These are phyloP conservation scores for Xenops minutus DNA, from an alignment of 2,797 vertebrate genomes.

Conservation along the genomic window DNA sequence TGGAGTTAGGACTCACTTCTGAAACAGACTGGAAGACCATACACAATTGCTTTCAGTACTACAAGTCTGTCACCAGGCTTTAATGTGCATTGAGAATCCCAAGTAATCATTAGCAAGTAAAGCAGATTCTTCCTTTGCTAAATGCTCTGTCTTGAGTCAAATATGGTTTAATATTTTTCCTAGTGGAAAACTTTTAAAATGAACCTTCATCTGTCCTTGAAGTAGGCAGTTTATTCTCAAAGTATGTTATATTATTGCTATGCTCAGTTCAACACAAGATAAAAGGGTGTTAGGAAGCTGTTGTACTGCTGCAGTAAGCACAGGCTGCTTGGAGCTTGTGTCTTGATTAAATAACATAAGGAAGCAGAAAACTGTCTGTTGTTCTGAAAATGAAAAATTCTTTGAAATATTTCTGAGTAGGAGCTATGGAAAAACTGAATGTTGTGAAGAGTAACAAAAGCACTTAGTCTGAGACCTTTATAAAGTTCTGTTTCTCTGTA, in stretches of 20 bases:
- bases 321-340: neutral
- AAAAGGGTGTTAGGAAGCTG: neutral
- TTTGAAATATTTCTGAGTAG: neutral
- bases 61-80: neutral
- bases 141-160: neutral
- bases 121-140: neutral
- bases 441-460: neutral
- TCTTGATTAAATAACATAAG: neutral
- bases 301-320: neutral
- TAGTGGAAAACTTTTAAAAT: neutral
- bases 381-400: neutral
- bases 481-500: neutral
- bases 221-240: neutral
- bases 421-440: neutral
- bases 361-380: neutral
- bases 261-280: neutral
- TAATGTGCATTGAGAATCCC: neutral
- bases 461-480: neutral
- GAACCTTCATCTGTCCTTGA: neutral
- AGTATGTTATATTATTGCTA: neutral
- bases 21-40: neutral
- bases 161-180: neutral
- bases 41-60: fast-evolving
- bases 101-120: neutral
- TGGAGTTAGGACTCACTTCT: neutral